Conservation (phyloP, 2,113 vertebrate genomes). For the Entelurus aequoreus region DNA sequence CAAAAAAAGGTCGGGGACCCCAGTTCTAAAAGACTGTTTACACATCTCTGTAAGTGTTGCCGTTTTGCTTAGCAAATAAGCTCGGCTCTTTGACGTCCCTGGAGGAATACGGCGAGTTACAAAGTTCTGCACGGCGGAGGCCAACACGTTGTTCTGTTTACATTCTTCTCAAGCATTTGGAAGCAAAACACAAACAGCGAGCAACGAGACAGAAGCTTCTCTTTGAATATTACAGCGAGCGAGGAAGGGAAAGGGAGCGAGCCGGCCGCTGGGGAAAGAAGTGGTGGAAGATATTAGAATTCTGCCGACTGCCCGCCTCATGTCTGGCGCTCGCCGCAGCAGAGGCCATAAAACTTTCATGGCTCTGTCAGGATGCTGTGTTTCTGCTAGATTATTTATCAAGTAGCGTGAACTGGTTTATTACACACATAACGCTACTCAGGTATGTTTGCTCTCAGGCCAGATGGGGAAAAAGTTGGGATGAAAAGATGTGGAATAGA, state of each 20-base stretch:
- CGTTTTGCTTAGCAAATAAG: too few species aligned
- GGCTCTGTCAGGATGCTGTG: constrained; percentile 60
- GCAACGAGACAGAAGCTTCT: background rate
- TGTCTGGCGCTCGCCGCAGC: constrained; percentile 49
- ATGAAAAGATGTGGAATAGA: constrained; percentile 29
- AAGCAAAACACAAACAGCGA: constrained; percentile 20
- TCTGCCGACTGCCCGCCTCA: constrained; percentile 30
- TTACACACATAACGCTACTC: constrained; percentile 57
- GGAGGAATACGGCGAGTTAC: background rate
- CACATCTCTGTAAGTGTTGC: too few species aligned
- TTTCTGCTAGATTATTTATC: constrained; percentile 73
- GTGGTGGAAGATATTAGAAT: constrained; percentile 42
- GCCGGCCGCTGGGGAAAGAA: constrained; percentile 23
- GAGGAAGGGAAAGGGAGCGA: constrained; percentile 21
- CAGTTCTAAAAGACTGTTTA: too few species aligned
- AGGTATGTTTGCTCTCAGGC: constrained; percentile 31
- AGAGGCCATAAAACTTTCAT: constrained; percentile 68
- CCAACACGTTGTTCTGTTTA: background rate
- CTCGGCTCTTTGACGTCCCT: too few species aligned
- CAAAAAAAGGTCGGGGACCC: too few species aligned
- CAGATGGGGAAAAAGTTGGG: too few species aligned
- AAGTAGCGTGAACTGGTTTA: constrained; percentile 66
- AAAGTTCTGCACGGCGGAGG: background rate
- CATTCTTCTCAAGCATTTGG: background rate
- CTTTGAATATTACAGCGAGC: background rate